These are phyloP conservation scores for Pandemis heparana DNA, from an alignment of 2,888 invertebrate genomes.

Conservation along the genomic window DNA sequence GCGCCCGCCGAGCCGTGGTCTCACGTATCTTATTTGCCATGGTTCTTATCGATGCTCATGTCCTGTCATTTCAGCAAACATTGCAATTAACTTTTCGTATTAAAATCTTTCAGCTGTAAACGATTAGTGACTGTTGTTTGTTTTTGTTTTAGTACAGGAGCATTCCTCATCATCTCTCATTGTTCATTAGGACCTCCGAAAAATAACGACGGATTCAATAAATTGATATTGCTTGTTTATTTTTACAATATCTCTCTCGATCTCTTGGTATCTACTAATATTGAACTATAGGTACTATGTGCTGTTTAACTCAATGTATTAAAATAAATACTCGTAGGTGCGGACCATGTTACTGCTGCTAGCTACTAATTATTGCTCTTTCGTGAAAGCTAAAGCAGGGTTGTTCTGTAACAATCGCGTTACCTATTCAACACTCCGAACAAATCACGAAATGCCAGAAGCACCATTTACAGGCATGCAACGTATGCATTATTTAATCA, in stretches of 20 bases:
- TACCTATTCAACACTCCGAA: slow-evolving; percentile 26
- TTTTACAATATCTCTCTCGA: no score
- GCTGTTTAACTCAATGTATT: no score
- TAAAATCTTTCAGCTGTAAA: slow-evolving; percentile 1
- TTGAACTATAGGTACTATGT: no score
- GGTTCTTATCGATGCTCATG: slow-evolving; percentile 49
- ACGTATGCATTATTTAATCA: slow-evolving; percentile 36
- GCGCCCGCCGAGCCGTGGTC: slow-evolving; percentile 41
- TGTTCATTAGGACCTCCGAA: no score
- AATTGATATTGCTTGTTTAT: background rate
- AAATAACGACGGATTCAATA: no score
- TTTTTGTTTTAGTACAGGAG: no score
- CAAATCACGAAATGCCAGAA: slow-evolving; percentile 36
- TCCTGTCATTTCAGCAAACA: slow-evolving; percentile 48
- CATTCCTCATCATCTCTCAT: no score
- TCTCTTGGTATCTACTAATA: no score
- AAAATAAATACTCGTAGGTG: no score
- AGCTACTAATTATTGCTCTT: background rate
- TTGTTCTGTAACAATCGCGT: slow-evolving; percentile 10
- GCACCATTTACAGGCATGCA: slow-evolving; percentile 32
- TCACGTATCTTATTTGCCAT: slow-evolving; percentile 51
- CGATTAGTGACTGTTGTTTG: no score
- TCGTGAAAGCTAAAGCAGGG: slow-evolving; percentile 15
- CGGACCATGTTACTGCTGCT: background rate
- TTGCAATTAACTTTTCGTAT: slow-evolving; percentile 44